Evolutionary conservation across 2,888 invertebrate species (phyloP).

Genomic region (Plemyria rubiginata): DNA sequence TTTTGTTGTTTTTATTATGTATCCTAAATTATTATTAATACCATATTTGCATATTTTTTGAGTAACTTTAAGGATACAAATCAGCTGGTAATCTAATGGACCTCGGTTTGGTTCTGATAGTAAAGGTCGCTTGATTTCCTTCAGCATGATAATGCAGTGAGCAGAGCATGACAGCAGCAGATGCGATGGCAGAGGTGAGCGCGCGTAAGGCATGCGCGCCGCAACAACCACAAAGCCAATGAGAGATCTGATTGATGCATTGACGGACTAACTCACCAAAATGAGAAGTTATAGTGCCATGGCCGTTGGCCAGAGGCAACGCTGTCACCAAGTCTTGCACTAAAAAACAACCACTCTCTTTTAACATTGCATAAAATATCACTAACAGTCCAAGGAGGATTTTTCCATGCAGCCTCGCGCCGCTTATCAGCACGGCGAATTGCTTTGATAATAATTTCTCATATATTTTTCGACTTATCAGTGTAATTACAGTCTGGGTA

Average conservation of each 20-base stretch:
- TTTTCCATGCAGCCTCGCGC: slow-evolving; percentile 41
- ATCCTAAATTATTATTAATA: neutral
- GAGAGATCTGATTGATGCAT: slow-evolving; percentile 68
- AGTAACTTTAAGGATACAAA: slow-evolving; percentile 22
- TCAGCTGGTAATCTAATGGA: slow-evolving; percentile 32
- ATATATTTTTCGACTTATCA: slow-evolving; percentile 54
- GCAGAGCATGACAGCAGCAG: slow-evolving; percentile 48
- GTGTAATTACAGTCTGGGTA: slow-evolving; percentile 47
- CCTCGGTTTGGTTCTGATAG: slow-evolving; percentile 14
- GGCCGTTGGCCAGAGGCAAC: slow-evolving; percentile 84
- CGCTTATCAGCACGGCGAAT: slow-evolving; percentile 57
- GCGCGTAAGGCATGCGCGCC: slow-evolving; percentile 78
- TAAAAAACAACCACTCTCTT: slow-evolving; percentile 83
- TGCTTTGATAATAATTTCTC: slow-evolving; percentile 47
- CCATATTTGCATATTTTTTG: neutral
- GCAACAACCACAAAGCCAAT: slow-evolving; percentile 82
- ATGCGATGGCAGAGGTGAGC: slow-evolving; percentile 59
- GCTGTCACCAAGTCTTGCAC: slow-evolving; percentile 86
- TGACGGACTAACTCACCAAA: slow-evolving; percentile 83
- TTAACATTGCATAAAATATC: slow-evolving; percentile 77
- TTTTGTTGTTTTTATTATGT: neutral
- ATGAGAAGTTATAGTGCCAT: slow-evolving; percentile 83
- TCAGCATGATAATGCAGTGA: slow-evolving; percentile 3
- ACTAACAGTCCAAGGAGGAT: slow-evolving; percentile 47
- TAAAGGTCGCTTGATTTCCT: slow-evolving; percentile 28